Conservation (phyloP, 1,140 invertebrate genomes). For the Acromyrmex echinatior region DNA sequence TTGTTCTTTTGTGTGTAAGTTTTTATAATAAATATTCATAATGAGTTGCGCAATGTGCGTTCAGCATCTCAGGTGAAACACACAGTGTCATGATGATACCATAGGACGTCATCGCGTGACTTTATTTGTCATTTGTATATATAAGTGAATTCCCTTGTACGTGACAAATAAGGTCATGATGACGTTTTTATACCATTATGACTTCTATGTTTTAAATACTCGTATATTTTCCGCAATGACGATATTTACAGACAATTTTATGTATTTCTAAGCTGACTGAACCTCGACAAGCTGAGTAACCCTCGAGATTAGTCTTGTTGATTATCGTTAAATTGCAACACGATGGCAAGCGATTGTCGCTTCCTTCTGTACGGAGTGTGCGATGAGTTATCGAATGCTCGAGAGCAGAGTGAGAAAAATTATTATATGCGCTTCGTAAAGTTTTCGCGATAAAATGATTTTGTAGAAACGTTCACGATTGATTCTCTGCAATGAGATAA, state of each 20-base stretch:
- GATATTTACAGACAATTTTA: too few relatives aligned
- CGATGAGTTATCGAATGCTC: background rate
- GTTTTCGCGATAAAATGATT: background rate
- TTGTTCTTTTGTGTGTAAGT: background rate
- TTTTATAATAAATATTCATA: background rate
- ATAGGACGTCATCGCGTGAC: too few relatives aligned
- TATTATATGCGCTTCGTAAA: background rate
- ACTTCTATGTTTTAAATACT: too few relatives aligned
- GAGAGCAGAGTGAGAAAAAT: background rate
- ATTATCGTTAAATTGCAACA: background rate
- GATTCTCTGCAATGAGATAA: constrained; percentile 3
- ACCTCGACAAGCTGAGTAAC: background rate
- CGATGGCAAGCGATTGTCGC: background rate
- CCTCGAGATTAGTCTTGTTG: background rate
- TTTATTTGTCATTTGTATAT: too few relatives aligned
- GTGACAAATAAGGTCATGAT: too few relatives aligned
- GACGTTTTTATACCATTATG: too few relatives aligned
- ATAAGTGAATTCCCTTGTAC: too few relatives aligned
- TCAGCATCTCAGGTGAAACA: too few relatives aligned
- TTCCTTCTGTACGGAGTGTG: background rate
- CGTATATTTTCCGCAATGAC: too few relatives aligned
- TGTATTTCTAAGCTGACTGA: background rate
- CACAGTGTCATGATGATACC: too few relatives aligned
- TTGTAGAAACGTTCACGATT: background rate
- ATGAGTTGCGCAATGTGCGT: too few relatives aligned